Evolutionary conservation across 35 echinoderm and acorn worm species (phyloP).

Genomic region (Apostichopus japonicus): DNA sequence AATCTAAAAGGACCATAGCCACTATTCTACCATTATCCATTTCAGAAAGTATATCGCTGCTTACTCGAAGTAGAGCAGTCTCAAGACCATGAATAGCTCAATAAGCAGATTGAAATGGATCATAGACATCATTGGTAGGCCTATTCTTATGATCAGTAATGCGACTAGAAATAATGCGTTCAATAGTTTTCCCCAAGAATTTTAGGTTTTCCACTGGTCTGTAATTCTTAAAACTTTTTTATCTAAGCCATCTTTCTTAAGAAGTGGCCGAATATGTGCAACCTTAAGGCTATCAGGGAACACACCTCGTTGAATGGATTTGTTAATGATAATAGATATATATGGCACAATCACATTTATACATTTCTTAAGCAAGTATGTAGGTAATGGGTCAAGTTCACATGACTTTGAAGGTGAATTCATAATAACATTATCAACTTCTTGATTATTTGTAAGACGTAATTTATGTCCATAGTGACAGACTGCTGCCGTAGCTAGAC

Average conservation of each 20-base stretch:
- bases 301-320: neutral
- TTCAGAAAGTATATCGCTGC: too few relatives aligned
- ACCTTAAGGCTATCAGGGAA: conserved; percentile 28
- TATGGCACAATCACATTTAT: neutral
- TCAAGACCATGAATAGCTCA: conserved; percentile 46
- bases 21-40: conserved; percentile 45
- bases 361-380: neutral
- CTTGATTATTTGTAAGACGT: neutral
- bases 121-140: conserved; percentile 52
- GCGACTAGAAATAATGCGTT: conserved; percentile 31
- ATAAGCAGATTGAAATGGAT: conserved; percentile 52
- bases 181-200: conserved; percentile 13
- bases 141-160: conserved; percentile 41
- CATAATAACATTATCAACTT: too few relatives aligned
- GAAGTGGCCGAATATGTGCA: conserved; percentile 32
- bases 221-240: conserved; percentile 45
- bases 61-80: conserved; percentile 63
- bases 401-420: too few relatives aligned
- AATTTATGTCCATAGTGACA: too few relatives aligned
- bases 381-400: too few relatives aligned
- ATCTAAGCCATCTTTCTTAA: conserved; percentile 49
- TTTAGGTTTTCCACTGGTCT: conserved; percentile 50
- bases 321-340: conserved; percentile 29
- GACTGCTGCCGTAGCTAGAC: too few relatives aligned
- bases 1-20: conserved; percentile 62